phyloP scores from a whole-genome alignment of 2,113 vertebrate genomes.

The human region DNA sequence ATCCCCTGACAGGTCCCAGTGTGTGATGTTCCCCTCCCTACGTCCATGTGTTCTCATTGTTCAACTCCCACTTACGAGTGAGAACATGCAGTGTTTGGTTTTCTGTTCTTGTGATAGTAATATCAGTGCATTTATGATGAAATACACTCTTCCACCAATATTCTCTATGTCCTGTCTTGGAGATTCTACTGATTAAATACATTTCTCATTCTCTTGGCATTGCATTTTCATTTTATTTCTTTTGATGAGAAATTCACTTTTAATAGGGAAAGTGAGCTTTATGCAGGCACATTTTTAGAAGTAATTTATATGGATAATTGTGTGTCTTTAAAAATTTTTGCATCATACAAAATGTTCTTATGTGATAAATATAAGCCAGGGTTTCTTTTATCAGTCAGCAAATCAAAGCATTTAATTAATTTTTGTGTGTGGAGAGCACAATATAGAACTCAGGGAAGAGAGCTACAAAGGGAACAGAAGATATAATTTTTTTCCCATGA shows the following conservation, averaged over 20 bases:
- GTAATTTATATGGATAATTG: conserved; percentile 16
- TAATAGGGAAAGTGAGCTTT: background rate
- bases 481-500: background rate
- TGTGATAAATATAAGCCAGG: conserved; percentile 24
- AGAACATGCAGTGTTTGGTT: no score
- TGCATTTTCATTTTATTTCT: background rate
- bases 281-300: conserved; percentile 13
- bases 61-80: no score
- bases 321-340: background rate
- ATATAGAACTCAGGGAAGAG: background rate
- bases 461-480: background rate
- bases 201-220: background rate
- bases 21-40: no score
- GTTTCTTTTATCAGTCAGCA: conserved; percentile 29
- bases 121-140: background rate
- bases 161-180: background rate
- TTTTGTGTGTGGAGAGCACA: background rate
- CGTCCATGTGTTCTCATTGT: no score
- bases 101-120: background rate
- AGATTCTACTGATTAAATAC: background rate
- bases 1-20: no score
- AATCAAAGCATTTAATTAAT: background rate
- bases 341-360: background rate
- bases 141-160: background rate
- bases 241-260: background rate